These are phyloP conservation scores for Halcyon smyrnensis DNA, from an alignment of 2,797 vertebrate species.

Conservation along the genomic window DNA sequence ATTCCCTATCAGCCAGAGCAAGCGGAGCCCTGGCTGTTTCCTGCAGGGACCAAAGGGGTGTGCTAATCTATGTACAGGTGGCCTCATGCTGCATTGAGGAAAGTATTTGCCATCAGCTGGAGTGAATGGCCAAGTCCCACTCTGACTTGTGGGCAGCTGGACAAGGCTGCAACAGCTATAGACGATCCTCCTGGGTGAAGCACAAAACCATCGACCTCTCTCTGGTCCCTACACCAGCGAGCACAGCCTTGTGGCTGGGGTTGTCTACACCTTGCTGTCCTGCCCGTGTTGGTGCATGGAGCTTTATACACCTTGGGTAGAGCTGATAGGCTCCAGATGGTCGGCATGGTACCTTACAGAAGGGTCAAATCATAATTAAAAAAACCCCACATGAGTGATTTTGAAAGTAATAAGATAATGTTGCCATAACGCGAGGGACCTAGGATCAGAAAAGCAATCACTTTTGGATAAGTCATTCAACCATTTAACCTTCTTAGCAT, in stretches of 20 bases:
- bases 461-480: slow-evolving; percentile 41
- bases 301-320: neutral
- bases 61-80: accelerated
- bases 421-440: neutral
- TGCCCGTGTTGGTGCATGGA: neutral
- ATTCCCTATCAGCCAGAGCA: neutral
- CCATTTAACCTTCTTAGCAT: slow-evolving; percentile 60
- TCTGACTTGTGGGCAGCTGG: neutral
- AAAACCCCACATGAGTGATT: slow-evolving; percentile 12
- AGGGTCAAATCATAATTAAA: slow-evolving; percentile 1
- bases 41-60: neutral
- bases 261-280: neutral
- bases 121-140: neutral
- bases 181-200: neutral
- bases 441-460: slow-evolving; percentile 58
- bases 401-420: slow-evolving; percentile 45
- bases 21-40: neutral
- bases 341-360: neutral
- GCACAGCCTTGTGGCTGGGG: neutral
- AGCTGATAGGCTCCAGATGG: slow-evolving; percentile 31
- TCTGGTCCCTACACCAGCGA: neutral
- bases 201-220: neutral
- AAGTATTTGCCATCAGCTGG: neutral
- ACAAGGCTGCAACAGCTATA: neutral
- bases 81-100: neutral